These are phyloP conservation scores for Watsonalla cultraria DNA, from an alignment of 2,888 invertebrate genomes.

Conservation along the genomic window DNA sequence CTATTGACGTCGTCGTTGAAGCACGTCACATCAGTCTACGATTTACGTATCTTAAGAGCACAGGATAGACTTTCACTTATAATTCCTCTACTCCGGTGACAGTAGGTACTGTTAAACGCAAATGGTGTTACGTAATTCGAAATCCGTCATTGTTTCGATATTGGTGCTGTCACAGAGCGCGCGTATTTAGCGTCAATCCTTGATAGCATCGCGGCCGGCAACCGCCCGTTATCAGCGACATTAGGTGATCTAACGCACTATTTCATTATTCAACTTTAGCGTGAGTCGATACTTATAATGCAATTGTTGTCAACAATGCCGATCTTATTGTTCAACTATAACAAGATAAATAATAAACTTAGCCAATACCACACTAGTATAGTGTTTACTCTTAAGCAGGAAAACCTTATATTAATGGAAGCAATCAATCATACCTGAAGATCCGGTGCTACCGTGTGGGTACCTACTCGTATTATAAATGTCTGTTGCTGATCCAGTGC, in stretches of 20 bases:
- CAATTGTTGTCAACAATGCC: conserved; percentile 15
- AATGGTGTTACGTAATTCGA: conserved; percentile 62
- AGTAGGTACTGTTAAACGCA: conserved; percentile 52
- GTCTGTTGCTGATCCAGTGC: background rate
- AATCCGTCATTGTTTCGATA: conserved; percentile 74
- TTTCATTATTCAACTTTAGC: conserved; percentile 46
- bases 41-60: conserved; percentile 2
- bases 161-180: conserved; percentile 67
- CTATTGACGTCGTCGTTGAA: background rate
- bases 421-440: background rate
- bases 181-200: conserved; percentile 76
- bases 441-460: background rate
- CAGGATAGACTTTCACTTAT: conserved; percentile 41
- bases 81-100: conserved; percentile 43
- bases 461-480: background rate
- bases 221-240: conserved; percentile 54
- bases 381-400: too few species aligned
- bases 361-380: too few species aligned
- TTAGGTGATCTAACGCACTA: conserved; percentile 54
- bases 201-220: conserved; percentile 65
- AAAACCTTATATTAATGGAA: background rate
- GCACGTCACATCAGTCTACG: background rate
- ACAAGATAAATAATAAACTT: too few species aligned
- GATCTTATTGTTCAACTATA: background rate
- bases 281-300: conserved; percentile 27